These are phyloP conservation scores for Smithornis capensis DNA, from an alignment of 2,113 vertebrate genomes.

Conservation along the genomic window DNA sequence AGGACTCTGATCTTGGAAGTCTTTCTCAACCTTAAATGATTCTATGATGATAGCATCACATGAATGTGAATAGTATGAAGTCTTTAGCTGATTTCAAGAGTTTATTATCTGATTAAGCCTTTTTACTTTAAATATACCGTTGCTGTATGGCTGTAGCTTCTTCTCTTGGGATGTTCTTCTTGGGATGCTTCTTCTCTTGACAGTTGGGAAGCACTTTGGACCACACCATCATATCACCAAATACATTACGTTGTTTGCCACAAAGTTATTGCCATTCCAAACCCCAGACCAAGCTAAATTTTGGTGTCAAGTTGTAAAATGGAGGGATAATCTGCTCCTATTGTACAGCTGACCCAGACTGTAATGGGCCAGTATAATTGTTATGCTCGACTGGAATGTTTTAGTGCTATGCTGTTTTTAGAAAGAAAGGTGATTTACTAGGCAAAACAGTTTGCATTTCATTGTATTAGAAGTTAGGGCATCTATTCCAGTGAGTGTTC, in stretches of 20 bases:
- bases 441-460: background rate
- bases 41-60: background rate
- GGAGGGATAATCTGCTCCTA: background rate
- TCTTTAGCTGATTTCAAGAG: background rate
- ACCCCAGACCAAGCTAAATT: background rate
- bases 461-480: background rate
- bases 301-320: background rate
- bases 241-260: accelerated
- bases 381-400: background rate
- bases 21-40: background rate
- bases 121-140: background rate
- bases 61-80: background rate
- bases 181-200: background rate
- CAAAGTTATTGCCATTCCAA: background rate
- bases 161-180: background rate
- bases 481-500: background rate
- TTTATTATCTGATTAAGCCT: background rate
- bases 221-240: accelerated
- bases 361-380: background rate
- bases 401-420: background rate
- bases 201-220: accelerated
- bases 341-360: background rate
- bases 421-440: background rate
- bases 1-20: background rate
- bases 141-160: background rate